These are phyloP conservation scores for Cyrtorhinus lividipennis DNA, from an alignment of 1,140 invertebrate genomes.

Conservation along the genomic window DNA sequence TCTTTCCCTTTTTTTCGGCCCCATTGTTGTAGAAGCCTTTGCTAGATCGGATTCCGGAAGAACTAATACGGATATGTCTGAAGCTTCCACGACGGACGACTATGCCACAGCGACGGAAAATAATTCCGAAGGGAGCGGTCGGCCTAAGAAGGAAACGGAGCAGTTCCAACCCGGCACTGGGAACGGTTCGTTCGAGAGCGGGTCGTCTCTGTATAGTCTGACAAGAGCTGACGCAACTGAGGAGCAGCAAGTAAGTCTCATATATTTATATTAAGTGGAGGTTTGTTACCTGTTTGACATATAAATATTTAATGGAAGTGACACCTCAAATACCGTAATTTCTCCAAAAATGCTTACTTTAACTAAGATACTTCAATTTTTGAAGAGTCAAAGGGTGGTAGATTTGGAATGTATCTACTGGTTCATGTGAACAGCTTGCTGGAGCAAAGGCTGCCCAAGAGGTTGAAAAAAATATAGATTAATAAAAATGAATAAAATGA, in stretches of 20 bases:
- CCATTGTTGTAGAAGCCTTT: slow-evolving; percentile 29
- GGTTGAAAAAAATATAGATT: too few relatives aligned
- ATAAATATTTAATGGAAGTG: too few relatives aligned
- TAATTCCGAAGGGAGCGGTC: slow-evolving; percentile 44
- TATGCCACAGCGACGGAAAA: slow-evolving; percentile 59
- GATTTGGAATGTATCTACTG: too few relatives aligned
- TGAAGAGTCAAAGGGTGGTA: too few relatives aligned
- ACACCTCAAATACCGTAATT: too few relatives aligned
- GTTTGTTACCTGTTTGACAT: too few relatives aligned
- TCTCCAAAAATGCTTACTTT: too few relatives aligned
- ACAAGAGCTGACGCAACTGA: slow-evolving; percentile 37
- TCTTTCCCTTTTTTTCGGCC: not conserved
- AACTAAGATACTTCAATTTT: too few relatives aligned
- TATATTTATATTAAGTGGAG: too few relatives aligned
- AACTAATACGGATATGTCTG: slow-evolving; percentile 61
- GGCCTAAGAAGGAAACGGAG: slow-evolving; percentile 24
- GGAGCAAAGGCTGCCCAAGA: too few relatives aligned
- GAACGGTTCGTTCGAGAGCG: slow-evolving; percentile 65
- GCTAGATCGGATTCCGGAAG: slow-evolving; percentile 49
- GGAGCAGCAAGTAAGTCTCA: slow-evolving; percentile 26
- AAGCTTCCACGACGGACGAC: slow-evolving; percentile 73
- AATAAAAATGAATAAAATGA: too few relatives aligned
- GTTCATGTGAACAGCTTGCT: too few relatives aligned
- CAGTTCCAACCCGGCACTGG: slow-evolving; percentile 17
- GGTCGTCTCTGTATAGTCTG: slow-evolving; percentile 58